Evolutionary conservation across 2,888 invertebrate species (phyloP), one percentile per base, ranked within the genome.

Genomic region (Sinodicranocentrus sp.): DNA sequence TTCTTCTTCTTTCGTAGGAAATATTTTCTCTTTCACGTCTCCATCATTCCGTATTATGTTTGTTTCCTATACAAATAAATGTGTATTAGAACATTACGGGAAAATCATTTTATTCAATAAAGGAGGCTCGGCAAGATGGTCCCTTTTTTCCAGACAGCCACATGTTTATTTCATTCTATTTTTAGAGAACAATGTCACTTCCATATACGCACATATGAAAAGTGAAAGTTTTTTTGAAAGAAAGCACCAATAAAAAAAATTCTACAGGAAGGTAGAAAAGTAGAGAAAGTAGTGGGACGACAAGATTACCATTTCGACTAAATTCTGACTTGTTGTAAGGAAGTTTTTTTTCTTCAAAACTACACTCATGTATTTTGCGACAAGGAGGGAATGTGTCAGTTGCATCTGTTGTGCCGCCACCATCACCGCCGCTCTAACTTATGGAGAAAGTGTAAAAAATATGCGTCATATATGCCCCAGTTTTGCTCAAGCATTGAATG

Each of bases 251-350:
- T 70, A 78, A 48, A 61, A 68, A 70, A 26, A 59, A 44, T 59
- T 59, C 68, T 13, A 39, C 13, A 1, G 25, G 25, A 21, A 57
- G 57, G 8, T 59, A 19, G 39, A 67, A 25, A 44, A 70, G 44
- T 33, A 23, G 71, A 67, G 59, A 70, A 33, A 70, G 59, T 48
- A 59, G 10, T 26, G 17, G 65, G 80, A 72, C 72, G 80, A 72
- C 80, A 72, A 72, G 80, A 80, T 80, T 80, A 80, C 80, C 72
- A 80, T 80, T 79, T 80, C 72, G 80, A 80, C 80, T 80, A 65
- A 72, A 80, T 72, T 61, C 71, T 63, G 71, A 80, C 71, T 80
- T 67, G 65, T 72, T 52, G 71, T 48, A 63, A 48, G 44, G 19
- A 79, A 52, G 28, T 71, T 68, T 65, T 76, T 77, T 61, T 68